Conservation (phyloP, 2,888 invertebrate species). For the Lithophane socia region DNA sequence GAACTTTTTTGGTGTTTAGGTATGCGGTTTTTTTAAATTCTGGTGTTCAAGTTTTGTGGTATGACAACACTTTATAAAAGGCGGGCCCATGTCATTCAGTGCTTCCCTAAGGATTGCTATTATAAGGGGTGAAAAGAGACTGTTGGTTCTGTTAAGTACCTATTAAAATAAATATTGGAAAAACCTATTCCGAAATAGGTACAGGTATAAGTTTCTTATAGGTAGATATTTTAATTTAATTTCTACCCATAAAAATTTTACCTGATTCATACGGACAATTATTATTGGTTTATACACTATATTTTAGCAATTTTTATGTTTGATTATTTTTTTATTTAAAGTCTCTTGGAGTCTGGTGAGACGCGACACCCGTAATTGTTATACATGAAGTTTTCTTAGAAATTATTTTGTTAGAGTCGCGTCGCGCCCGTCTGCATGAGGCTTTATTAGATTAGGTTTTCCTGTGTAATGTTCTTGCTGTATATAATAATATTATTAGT, state of each 20-base stretch:
- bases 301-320: too few relatives aligned
- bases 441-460: not conserved
- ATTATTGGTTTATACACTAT: too few relatives aligned
- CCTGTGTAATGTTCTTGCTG: not conserved
- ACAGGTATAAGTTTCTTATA: not conserved
- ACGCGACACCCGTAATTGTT: too few relatives aligned
- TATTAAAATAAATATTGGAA: not conserved
- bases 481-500: not conserved
- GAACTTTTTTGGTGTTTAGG: conserved; percentile 13
- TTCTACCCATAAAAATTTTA: not conserved
- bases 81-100: not conserved
- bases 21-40: not conserved
- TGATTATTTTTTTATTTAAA: too few relatives aligned
- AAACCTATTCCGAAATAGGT: not conserved
- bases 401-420: too few relatives aligned
- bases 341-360: too few relatives aligned
- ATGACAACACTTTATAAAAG: conserved; percentile 9
- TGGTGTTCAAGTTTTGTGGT: not conserved
- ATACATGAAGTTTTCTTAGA: too few relatives aligned
- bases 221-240: not conserved
- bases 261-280: not conserved
- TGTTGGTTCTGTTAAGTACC: not conserved
- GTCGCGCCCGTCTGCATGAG: too few relatives aligned
- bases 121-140: not conserved
- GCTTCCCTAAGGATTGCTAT: not conserved